Conservation (phyloP, 2,797 vertebrate species). For the Arnoldichthys spilopterus region DNA sequence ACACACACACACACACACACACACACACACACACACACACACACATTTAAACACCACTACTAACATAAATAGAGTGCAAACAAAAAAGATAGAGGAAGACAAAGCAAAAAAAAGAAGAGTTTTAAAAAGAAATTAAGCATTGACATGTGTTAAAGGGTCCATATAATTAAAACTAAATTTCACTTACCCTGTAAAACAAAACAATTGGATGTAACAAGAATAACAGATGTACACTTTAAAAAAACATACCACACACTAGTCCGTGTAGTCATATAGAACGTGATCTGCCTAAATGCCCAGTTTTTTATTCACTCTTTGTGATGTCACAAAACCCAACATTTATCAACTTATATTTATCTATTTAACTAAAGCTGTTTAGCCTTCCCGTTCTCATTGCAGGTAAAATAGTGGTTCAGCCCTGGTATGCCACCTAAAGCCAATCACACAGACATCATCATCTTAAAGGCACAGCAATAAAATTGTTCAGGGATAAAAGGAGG, state of each 20-base stretch:
- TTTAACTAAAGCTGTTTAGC: not conserved
- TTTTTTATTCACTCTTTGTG: not conserved
- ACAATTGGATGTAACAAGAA: not conserved
- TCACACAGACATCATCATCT: not conserved
- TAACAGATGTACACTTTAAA: not conserved
- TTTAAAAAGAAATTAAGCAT: not conserved
- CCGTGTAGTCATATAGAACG: not conserved
- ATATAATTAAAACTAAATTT: not conserved
- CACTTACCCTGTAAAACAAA: not conserved
- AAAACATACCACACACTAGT: not conserved
- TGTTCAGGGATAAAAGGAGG: no score
- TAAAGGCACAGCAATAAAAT: not conserved
- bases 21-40: constrained; percentile 67
- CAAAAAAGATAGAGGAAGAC: not conserved
- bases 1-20: constrained; percentile 69
- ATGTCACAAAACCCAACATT: not conserved
- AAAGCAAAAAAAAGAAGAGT: constrained; percentile 13
- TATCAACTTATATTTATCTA: not conserved
- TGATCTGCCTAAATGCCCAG: not conserved
- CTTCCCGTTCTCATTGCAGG: not conserved
- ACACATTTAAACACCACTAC: constrained; percentile 60
- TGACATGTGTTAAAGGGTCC: not conserved
- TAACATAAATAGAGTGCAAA: constrained; percentile 50
- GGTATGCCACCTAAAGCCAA: not conserved
- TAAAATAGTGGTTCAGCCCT: not conserved